Conservation (phyloP, 2,113 vertebrate species). For the Pardalotus punctatus region DNA sequence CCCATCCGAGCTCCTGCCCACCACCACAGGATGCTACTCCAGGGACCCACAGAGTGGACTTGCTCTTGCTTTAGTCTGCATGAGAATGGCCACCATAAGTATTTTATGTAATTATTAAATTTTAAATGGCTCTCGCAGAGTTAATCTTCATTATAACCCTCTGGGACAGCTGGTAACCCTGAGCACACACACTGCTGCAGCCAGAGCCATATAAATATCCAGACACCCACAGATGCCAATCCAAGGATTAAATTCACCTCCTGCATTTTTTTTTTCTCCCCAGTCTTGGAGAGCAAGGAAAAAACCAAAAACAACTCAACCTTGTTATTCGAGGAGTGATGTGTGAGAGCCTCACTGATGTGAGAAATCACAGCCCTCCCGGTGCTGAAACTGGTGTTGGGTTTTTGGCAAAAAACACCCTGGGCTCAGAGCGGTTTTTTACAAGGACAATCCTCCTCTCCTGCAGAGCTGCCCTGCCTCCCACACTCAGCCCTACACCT, state of each 20-base stretch:
- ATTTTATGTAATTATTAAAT: conserved; percentile 40
- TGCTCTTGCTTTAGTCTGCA: neutral
- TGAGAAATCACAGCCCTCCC: neutral
- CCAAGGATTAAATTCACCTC: neutral
- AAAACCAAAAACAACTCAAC: neutral
- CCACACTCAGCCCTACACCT: neutral
- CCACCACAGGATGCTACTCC: accelerated
- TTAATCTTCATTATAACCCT: conserved; percentile 42
- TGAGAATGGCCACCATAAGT: neutral
- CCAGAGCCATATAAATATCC: conserved; percentile 25
- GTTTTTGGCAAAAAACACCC: neutral
- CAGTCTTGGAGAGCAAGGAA: neutral
- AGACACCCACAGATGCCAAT: neutral
- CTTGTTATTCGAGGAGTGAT: neutral
- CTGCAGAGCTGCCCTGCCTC: neutral
- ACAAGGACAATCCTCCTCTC: neutral
- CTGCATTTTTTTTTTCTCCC: neutral
- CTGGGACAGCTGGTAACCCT: conserved; percentile 19
- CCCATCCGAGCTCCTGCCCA: neutral
- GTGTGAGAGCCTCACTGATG: neutral
- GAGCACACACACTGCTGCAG: neutral
- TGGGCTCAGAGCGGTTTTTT: neutral
- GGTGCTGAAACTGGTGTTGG: accelerated
- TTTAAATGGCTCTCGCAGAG: neutral
- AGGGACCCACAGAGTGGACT: neutral